Conservation (phyloP, 2,888 invertebrate genomes). For the Netelia melanura region DNA sequence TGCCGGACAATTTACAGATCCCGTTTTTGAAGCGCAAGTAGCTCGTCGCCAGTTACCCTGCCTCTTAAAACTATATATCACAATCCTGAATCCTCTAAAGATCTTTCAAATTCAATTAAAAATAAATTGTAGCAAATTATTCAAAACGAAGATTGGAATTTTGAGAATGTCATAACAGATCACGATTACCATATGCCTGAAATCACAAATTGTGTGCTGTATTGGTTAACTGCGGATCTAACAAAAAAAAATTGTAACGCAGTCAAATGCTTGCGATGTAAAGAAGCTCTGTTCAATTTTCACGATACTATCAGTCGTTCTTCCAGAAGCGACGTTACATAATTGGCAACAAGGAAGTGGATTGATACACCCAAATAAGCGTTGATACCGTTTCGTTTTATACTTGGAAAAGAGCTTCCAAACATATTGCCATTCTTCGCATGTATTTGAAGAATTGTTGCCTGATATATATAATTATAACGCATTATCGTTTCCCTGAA, state of each 20-base stretch:
- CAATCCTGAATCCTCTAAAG: background rate
- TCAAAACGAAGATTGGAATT: constrained; percentile 55
- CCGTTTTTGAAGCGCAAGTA: no score
- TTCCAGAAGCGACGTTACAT: constrained; percentile 9
- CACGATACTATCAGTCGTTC: background rate
- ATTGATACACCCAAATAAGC: constrained; percentile 15
- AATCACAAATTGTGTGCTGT: constrained; percentile 55
- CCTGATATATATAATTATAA: constrained; percentile 12
- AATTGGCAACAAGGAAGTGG: constrained; percentile 9
- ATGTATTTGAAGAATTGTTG: constrained; percentile 31
- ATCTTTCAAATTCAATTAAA: constrained; percentile 34
- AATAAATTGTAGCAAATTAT: constrained; percentile 24
- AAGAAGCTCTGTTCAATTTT: constrained; percentile 48
- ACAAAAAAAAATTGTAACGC: background rate
- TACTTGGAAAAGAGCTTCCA: constrained; percentile 17
- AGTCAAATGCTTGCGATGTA: constrained; percentile 50
- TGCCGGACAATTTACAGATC: no score
- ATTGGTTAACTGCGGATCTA: constrained; percentile 58
- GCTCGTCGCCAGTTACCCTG: no score
- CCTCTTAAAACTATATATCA: constrained; percentile 37
- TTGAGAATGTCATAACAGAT: constrained; percentile 48
- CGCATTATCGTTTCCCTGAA: constrained; percentile 19
- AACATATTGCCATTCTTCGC: constrained; percentile 10
- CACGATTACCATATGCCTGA: constrained; percentile 61
- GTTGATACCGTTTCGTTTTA: constrained; percentile 4